A percentile compares a stretch with the other conserved stretches of the same genome.
Conservation (phyloP, 2,888 invertebrate species). For the Cyclophora albipunctata region DNA sequence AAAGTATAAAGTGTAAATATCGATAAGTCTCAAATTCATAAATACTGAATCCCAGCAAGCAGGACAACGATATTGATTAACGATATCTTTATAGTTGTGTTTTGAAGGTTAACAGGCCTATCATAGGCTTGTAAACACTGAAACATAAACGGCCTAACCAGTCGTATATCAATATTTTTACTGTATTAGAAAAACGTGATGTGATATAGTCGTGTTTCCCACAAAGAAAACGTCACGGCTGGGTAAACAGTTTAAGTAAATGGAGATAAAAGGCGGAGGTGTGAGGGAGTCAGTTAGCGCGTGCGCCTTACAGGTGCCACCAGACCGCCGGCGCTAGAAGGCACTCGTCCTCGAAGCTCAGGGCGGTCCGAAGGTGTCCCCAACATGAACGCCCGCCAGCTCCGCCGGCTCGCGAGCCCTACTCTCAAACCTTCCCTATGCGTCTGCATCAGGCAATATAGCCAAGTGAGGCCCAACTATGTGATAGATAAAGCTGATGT, state of each 20-base stretch:
- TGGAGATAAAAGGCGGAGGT: slow-evolving; percentile 46
- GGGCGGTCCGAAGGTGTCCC: slow-evolving; percentile 12
- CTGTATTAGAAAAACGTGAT: background rate
- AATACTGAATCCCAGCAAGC: too few relatives aligned
- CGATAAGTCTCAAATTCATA: too few relatives aligned
- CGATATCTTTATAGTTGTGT: too few relatives aligned
- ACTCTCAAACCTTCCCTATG: slow-evolving; percentile 35
- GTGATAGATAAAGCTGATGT: slow-evolving; percentile 55
- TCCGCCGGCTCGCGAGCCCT: slow-evolving; percentile 48
- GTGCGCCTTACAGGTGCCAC: slow-evolving; percentile 47
- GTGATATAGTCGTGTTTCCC: slow-evolving; percentile 21
- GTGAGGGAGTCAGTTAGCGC: slow-evolving; percentile 52
- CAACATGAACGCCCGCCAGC: slow-evolving; percentile 57
- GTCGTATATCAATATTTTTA: too few relatives aligned
- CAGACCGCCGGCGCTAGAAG: slow-evolving; percentile 37
- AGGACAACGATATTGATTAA: too few relatives aligned
- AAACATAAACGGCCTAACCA: too few relatives aligned
- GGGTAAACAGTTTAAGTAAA: slow-evolving; percentile 50
- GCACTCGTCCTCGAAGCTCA: slow-evolving; percentile 18
- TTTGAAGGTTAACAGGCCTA: too few relatives aligned
- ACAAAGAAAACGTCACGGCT: slow-evolving; percentile 38
- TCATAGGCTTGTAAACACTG: too few relatives aligned
- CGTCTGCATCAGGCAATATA: slow-evolving; percentile 48
- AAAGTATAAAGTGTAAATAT: too few relatives aligned
- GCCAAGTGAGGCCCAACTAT: slow-evolving; percentile 69